phyloP scores from a whole-genome alignment of 2,888 invertebrate genomes.

The Caenorhabditis uteleia region DNA sequence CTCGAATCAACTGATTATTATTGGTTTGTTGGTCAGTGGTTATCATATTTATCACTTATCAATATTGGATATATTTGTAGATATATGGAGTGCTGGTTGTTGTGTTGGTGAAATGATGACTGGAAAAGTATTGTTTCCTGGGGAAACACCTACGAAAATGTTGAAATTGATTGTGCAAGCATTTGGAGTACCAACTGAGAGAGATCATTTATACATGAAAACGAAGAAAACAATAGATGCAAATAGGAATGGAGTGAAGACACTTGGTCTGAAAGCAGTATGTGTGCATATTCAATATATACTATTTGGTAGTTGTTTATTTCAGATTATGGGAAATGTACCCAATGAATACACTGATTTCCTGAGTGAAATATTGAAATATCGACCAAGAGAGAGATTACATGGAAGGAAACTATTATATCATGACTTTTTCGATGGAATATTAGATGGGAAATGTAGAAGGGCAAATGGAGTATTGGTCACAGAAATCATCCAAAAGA shows the following conservation, averaged over 20 bases:
- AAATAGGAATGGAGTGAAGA: constrained; percentile 7
- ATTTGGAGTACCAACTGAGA: constrained; percentile 30
- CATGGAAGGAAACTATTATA: constrained; percentile 47
- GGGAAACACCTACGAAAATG: constrained; percentile 39
- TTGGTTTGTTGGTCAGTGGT: constrained; percentile 30
- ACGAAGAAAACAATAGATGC: constrained; percentile 14
- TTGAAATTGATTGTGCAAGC: constrained; percentile 35
- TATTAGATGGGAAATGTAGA: constrained; percentile 26
- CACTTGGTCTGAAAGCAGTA: constrained; percentile 21
- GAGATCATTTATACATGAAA: constrained; percentile 38
- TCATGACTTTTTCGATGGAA: constrained; percentile 46
- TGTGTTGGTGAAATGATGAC: constrained; percentile 58
- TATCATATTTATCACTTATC: no score
- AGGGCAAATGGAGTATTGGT: constrained; percentile 43
- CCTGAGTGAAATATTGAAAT: constrained; percentile 45
- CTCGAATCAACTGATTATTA: constrained; percentile 47
- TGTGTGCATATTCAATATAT: neutral
- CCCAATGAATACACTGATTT: constrained; percentile 34
- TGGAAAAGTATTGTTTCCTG: constrained; percentile 50
- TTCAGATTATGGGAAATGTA: constrained; percentile 20
- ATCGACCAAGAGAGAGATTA: constrained; percentile 50
- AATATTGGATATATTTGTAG: constrained; percentile 14
- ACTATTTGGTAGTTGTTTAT: no score
- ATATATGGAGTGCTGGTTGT: constrained; percentile 59
- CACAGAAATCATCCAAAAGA: constrained; percentile 31